Evolutionary conservation across 1,140 invertebrate genomes (phyloP).

Genomic region (Wiebesia pumilae): DNA sequence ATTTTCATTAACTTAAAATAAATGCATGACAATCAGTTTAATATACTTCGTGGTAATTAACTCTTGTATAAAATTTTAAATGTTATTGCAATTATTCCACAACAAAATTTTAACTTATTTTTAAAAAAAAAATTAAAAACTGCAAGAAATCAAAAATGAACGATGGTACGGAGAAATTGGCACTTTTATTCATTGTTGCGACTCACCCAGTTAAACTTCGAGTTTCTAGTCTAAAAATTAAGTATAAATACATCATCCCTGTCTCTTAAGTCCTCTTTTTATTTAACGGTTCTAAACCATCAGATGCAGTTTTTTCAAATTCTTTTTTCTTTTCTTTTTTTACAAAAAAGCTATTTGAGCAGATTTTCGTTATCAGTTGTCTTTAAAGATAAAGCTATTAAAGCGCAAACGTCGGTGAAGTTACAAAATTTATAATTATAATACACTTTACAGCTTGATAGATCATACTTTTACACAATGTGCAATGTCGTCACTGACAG

Average conservation of each 20-base stretch:
- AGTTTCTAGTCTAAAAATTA: slow-evolving; percentile 55
- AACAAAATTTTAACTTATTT: slow-evolving; percentile 26
- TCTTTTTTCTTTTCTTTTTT: slow-evolving; percentile 46
- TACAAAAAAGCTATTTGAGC: slow-evolving; percentile 52
- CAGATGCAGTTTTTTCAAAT: slow-evolving; percentile 45
- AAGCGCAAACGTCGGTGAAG: slow-evolving; percentile 69
- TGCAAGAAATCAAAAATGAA: slow-evolving; percentile 49
- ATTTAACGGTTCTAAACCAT: slow-evolving; percentile 51
- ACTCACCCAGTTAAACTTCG: slow-evolving; percentile 48
- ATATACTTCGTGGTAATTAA: neutral
- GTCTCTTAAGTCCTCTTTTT: slow-evolving; percentile 46
- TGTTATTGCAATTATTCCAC: slow-evolving; percentile 3
- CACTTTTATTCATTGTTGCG: slow-evolving; percentile 54
- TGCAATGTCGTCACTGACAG: slow-evolving; percentile 70
- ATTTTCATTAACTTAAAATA: slow-evolving; percentile 16
- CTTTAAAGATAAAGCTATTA: slow-evolving; percentile 64
- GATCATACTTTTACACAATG: slow-evolving; percentile 72
- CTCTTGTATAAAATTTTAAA: slow-evolving; percentile 13
- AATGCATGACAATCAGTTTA: slow-evolving; percentile 14
- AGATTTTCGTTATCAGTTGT: slow-evolving; percentile 47
- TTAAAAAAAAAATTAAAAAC: slow-evolving; percentile 45
- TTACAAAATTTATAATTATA: slow-evolving; percentile 77
- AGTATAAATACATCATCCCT: slow-evolving; percentile 49
- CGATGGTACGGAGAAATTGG: slow-evolving; percentile 48
- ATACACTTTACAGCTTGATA: slow-evolving; percentile 76